Conservation (phyloP, 2,888 invertebrate species). For the Euphydryas editha region DNA sequence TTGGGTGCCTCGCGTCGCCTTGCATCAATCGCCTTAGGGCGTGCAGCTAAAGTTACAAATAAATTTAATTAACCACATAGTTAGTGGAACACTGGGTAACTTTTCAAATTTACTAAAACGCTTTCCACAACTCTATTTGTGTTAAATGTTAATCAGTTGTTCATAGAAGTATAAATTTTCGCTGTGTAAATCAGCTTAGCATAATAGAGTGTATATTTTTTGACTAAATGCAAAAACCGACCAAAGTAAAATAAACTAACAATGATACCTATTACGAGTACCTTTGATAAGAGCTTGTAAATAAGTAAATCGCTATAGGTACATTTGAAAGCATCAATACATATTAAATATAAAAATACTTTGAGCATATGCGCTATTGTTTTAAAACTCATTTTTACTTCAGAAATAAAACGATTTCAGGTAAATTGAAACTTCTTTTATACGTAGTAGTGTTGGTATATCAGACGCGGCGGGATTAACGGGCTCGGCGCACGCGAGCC, state of each 20-base stretch:
- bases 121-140: conserved; percentile 26
- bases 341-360: conserved; percentile 25
- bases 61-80: conserved; percentile 51
- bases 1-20: conserved; percentile 93
- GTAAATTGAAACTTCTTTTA: conserved; percentile 51
- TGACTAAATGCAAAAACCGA: background rate
- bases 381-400: conserved; percentile 35
- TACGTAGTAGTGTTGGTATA: conserved; percentile 47
- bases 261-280: background rate
- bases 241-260: background rate
- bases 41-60: conserved; percentile 85
- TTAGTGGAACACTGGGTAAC: conserved; percentile 44
- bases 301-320: conserved; percentile 5
- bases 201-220: background rate
- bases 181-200: background rate
- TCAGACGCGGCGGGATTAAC: conserved; percentile 63
- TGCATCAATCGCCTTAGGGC: conserved; percentile 93
- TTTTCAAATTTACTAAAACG: conserved; percentile 39
- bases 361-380: conserved; percentile 21
- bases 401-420: conserved; percentile 43
- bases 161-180: conserved; percentile 5
- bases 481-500: conserved; percentile 66
- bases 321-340: conserved; percentile 18
- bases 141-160: conserved; percentile 21
- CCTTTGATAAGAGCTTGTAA: background rate